Conservation (phyloP, 2,113 vertebrate species). For the Pituophis catenifer region DNA sequence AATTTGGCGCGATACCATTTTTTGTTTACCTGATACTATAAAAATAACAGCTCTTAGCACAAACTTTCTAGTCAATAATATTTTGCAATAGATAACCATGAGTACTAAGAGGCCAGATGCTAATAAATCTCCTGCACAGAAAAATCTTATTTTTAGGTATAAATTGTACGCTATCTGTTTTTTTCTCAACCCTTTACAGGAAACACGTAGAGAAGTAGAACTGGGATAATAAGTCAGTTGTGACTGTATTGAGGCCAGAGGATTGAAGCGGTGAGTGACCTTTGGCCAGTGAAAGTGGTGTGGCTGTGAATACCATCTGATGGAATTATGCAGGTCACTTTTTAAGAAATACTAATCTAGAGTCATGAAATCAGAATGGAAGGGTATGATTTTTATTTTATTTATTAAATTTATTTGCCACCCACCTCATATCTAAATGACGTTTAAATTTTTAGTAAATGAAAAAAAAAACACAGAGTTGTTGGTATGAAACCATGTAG, state of each 20-base stretch:
- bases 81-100: neutral
- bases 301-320: neutral
- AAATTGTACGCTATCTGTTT: neutral
- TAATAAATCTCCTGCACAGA: neutral
- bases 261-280: neutral
- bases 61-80: neutral
- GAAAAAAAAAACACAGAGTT: neutral
- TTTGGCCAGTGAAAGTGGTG: neutral
- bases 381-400: neutral
- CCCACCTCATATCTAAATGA: neutral
- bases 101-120: neutral
- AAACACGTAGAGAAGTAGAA: neutral
- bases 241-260: neutral
- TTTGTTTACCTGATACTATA: neutral
- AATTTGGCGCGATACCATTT: neutral
- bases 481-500: neutral
- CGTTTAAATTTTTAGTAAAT: neutral
- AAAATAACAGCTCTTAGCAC: neutral
- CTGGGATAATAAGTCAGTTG: neutral
- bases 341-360: neutral
- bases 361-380: neutral
- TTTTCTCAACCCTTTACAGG: neutral
- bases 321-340: neutral
- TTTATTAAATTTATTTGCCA: neutral
- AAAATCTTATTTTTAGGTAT: neutral